Evolutionary conservation across 2,888 invertebrate species (phyloP).

Genomic region (Frankliniella fusca): DNA sequence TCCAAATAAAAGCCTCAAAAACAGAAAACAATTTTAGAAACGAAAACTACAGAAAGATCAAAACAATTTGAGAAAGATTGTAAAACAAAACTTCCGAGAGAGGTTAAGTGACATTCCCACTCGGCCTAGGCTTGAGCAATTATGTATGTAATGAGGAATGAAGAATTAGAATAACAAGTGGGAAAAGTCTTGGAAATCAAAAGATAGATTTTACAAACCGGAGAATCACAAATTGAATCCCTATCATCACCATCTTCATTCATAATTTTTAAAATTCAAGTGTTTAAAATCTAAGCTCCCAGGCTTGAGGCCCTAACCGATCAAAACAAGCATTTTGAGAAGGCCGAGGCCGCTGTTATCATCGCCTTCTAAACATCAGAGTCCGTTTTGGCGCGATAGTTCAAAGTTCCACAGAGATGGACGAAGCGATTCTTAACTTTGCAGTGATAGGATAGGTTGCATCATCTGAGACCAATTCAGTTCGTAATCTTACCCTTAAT

Average conservation of each 20-base stretch:
- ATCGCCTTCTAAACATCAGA: not conserved
- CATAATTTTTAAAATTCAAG: conserved; percentile 36
- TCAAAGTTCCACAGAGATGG: too few relatives aligned
- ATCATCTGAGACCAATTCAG: too few relatives aligned
- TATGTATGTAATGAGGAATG: not conserved
- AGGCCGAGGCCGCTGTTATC: conserved; percentile 5
- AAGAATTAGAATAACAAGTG: not conserved
- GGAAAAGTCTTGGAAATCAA: not conserved
- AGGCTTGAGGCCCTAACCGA: not conserved
- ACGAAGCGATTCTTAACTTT: too few relatives aligned
- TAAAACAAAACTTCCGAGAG: not conserved
- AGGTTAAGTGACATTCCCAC: not conserved
- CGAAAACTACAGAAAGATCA: not conserved
- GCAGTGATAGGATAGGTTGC: too few relatives aligned
- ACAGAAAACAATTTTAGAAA: too few relatives aligned
- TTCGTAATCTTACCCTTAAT: too few relatives aligned
- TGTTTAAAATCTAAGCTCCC: not conserved
- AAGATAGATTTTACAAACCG: conserved; percentile 55
- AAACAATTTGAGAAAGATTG: not conserved
- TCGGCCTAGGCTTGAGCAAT: not conserved
- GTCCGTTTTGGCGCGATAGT: too few relatives aligned
- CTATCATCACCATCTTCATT: conserved; percentile 54
- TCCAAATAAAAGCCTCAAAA: too few relatives aligned
- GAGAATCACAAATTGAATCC: conserved; percentile 78
- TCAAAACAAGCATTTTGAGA: conserved; percentile 2